These are phyloP conservation scores for Agrilus cyanescens DNA, from an alignment of 2,888 invertebrate genomes.

Conservation along the genomic window DNA sequence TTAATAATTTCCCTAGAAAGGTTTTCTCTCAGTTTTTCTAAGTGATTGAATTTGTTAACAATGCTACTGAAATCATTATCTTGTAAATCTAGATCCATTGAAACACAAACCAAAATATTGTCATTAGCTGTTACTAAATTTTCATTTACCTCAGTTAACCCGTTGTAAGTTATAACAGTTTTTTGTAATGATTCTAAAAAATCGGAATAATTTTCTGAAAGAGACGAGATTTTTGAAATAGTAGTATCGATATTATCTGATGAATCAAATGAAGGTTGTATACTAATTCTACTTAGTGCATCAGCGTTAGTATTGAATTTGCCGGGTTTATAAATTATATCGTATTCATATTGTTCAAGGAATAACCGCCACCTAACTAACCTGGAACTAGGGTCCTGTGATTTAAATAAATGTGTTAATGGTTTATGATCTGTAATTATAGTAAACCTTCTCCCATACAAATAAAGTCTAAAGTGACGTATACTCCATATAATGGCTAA, in stretches of 20 bases:
- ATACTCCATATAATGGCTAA: slow-evolving; percentile 20
- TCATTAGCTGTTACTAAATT: no score
- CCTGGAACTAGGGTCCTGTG: slow-evolving; percentile 17
- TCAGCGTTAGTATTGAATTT: slow-evolving; percentile 16
- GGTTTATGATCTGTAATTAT: slow-evolving; percentile 26
- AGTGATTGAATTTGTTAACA: no score
- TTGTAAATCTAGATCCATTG: no score
- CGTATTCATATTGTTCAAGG: slow-evolving; percentile 21
- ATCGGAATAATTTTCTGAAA: not conserved
- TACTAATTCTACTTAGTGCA: slow-evolving; percentile 8
- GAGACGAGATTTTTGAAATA: not conserved
- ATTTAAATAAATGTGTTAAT: slow-evolving; percentile 15
- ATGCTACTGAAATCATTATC: no score
- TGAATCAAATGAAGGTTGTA: no score
- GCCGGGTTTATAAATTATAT: slow-evolving; percentile 18
- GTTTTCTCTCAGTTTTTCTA: no score
- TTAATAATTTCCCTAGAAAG: no score
- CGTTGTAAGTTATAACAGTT: not conserved
- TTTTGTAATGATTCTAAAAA: not conserved
- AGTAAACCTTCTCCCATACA: slow-evolving; percentile 21
- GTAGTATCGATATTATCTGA: no score
- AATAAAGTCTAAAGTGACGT: slow-evolving; percentile 21
- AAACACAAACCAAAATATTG: no score
- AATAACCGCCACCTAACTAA: slow-evolving; percentile 21
- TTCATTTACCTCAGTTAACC: no score